Base-by-base conservation (phyloP, 2,113 vertebrate genomes). In the Anthoscopus minutus region DNA sequence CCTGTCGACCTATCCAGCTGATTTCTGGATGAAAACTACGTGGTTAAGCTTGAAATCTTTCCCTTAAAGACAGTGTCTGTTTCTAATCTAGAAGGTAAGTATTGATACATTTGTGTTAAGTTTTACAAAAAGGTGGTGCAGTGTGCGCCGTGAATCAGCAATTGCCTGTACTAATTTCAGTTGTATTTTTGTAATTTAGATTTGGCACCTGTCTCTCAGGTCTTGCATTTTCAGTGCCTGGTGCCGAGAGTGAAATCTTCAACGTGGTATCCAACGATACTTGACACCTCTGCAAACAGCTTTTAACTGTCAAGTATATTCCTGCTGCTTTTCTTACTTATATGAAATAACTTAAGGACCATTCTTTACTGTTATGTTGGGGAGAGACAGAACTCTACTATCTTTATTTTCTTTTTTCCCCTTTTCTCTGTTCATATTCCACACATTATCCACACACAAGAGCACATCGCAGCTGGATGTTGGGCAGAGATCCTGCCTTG, bases 201-300 rank as follows among this genome's bases (percentile, higher is more conserved):
- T 73, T 93, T 80, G 85, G 84, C 77, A 96, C 80, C 45, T 88
- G 45, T 92, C 74, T 89, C 91, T 91, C 88, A 95, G 82, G 83
- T 87, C 86, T 97, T 94, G 84, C 54, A 80, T 96, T 97, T 95
- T 93, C 94, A 80, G 71, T 95, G 45, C 78, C 81, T 89, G 84
- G 88, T 96, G 86, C 73, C 15, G 9, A 95, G 86, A 96, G n/a
- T 37, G 88, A 92, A 92, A 74, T 66, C 89, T 74, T 82, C 94
- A 80, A 1, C 76, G 23, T 82, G 92, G 42, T 94, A 67, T 84
- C 74, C 93, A 91, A 11, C 37, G 10, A n/a, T 93, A 88, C 76
- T 86, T 92, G 76, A 62, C 91, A 79, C 69, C 64, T 81, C 93
- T 88, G 71, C 84, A 95, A 70, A 92, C 65, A 53, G 38, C 80